phyloP scores from a whole-genome alignment of 1,140 invertebrate genomes.

The Frieseomelitta varia region DNA sequence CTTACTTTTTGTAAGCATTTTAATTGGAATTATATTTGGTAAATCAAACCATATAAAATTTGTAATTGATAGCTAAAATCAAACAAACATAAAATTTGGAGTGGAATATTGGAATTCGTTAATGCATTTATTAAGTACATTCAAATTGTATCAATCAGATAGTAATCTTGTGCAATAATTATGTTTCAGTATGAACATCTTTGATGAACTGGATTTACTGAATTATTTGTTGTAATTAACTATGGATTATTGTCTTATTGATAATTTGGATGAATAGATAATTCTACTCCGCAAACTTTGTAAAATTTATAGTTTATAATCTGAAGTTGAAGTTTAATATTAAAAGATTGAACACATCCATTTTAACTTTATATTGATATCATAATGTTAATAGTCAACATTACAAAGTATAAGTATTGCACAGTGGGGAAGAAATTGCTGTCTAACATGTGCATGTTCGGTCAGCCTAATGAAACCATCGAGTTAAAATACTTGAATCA shows the following conservation, averaged over 20 bases:
- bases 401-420: conserved; percentile 38
- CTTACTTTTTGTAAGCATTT: conserved; percentile 61
- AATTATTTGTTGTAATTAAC: conserved; percentile 10
- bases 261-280: conserved; percentile 41
- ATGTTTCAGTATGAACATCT: conserved; percentile 19
- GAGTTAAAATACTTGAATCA: conserved; percentile 40
- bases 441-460: conserved; percentile 52
- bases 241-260: conserved; percentile 53
- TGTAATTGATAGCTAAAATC: conserved; percentile 42
- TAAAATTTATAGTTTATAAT: conserved; percentile 28
- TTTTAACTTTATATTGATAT: conserved; percentile 36
- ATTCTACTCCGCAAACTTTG: conserved; percentile 17
- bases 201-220: conserved; percentile 20
- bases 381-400: conserved; percentile 32
- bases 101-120: conserved; percentile 36
- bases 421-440: conserved; percentile 44
- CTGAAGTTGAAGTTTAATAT: conserved; percentile 23
- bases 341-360: conserved; percentile 16
- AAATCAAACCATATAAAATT: conserved; percentile 38
- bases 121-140: conserved; percentile 47
- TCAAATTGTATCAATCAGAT: conserved; percentile 45
- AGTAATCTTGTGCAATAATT: conserved; percentile 47
- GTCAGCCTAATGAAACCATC: conserved; percentile 51
- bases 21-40: conserved; percentile 57
- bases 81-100: conserved; percentile 37